Base-by-base conservation (phyloP, 2,888 invertebrate species). In the Gymnoscelis rufifasciata region DNA sequence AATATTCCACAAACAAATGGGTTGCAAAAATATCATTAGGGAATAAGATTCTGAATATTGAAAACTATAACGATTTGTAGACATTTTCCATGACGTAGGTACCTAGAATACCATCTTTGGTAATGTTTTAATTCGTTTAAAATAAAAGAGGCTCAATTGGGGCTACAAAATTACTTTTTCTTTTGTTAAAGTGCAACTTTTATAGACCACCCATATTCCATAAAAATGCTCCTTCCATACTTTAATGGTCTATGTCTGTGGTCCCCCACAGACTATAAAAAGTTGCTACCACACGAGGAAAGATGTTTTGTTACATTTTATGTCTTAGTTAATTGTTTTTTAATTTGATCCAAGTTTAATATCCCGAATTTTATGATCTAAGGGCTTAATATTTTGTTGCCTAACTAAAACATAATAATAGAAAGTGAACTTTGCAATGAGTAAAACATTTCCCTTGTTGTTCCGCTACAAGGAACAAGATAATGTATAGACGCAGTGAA, bases 191-290 rank as follows among this genome's bases (percentile, higher is more conserved):
- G 33, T 33, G 47, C 33, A 51, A 41, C 33, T 51, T 51, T 43
- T 47, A 43, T 43, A 39, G 46, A 43, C 40, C 41, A 42, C 48
- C 53, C 50, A 51, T 48, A 52, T 55, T 55, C 50, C 39, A 56
- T 62, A 55, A 60, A 65, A 64, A 45, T 37, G 31, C 43, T 56
- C 50, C 48, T 43, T 38, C 46, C 42, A 55, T 58, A 57, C 56
- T 62, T 59, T 54, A 56, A 51, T 60, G 54, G 58, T 63, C 56
- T 60, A 63, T 60, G 60, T 60, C 50, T 58, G 63, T 54, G 66
- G 63, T 62, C 62, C 57, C 70, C 68, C 66, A 56, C 62, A 60
- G 56, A 61, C 64, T 67, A 64, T 63, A 68, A 71, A 71, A 71
- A 67, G 62, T 54, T 60, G 56, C 63, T 59, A 64, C 64, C 59